These are phyloP conservation scores for Enhydra lutris DNA, from an alignment of 2,113 vertebrate genomes.

Conservation along the genomic window DNA sequence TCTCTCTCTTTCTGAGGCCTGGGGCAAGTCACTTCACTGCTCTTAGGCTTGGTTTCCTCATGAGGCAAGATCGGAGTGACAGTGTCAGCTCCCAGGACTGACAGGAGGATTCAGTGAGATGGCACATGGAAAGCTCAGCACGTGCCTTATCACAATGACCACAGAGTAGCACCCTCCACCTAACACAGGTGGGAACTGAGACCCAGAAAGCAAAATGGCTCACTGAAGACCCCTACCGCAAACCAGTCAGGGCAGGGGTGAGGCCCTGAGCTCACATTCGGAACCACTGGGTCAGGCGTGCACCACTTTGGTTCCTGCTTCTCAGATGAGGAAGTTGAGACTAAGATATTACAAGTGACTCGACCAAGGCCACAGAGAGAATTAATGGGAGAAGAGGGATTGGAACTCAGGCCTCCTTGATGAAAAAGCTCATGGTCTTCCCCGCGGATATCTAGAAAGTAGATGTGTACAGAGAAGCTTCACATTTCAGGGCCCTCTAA, in stretches of 20 bases:
- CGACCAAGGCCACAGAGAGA: neutral
- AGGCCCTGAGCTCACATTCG: neutral
- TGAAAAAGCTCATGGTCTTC: neutral
- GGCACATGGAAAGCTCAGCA: neutral
- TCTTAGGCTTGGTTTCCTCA: neutral
- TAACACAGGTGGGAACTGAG: neutral
- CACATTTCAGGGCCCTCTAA: conserved; percentile 10
- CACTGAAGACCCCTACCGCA: neutral
- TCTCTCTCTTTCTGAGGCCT: neutral
- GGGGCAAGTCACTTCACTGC: neutral
- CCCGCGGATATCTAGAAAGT: neutral
- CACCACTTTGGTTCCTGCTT: neutral
- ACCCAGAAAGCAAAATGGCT: neutral
- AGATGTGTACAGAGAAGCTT: neutral
- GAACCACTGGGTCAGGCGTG: neutral
- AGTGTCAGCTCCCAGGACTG: neutral
- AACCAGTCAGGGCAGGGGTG: neutral
- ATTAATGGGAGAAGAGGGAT: neutral
- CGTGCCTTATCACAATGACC: neutral
- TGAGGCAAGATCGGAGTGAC: neutral
- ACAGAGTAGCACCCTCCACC: neutral
- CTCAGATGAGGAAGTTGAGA: conserved; percentile 6
- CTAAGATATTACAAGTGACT: neutral
- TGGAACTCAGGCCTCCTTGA: neutral
- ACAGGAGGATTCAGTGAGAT: neutral